Base-by-base conservation (phyloP, 2,888 invertebrate genomes). In the Autographa gamma region DNA sequence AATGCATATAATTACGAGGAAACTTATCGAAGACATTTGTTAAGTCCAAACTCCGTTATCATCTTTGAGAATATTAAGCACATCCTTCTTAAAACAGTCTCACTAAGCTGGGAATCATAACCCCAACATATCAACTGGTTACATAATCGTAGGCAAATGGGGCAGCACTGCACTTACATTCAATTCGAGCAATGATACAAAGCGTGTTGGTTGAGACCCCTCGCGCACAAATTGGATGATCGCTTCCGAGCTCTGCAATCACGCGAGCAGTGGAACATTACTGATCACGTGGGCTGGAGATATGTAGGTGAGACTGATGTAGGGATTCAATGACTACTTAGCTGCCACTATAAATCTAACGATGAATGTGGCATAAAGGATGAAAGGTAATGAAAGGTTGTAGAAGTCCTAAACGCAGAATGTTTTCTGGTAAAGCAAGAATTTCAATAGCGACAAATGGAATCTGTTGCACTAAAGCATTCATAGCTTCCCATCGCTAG, bases 211-310 rank as follows among this genome's bases (percentile, higher is more conserved):
- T 62, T 19, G 63, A 71, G 80, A 72, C 81, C 82, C 83, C 82
- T 68, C 76, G 63, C 69, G 48, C 48, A 63, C 76, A 74, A 83
- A 92, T 92, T 91, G 90, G 82, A 91, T 90, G 89, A 92, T 86
- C 80, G 87, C 74, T 90, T 92, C 92, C 91, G 83, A 86, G 83
- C 71, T 56, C 54, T 4, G 18, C 76, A 81, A 82, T 83, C 80
- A 73, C 72, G 62, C 18, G 52, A 52, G 58, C 52, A 13, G 69
- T 73, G 66, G 69, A 71, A 56, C 77, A 66, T 41, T 61, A 63
- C 66, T 25, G 62, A 41, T 70, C 70, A 71, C 70, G 63, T 59
- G 66, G 38, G 19, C 43, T 56, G 67, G 61, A 65, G 67, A 64
- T 62, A 61, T 52, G 31, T 56, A 56, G 19, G 18, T 58, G 65